These are phyloP conservation scores for Drosophila grimshawi DNA, from an alignment of 1,140 invertebrate species.

Conservation along the genomic window DNA sequence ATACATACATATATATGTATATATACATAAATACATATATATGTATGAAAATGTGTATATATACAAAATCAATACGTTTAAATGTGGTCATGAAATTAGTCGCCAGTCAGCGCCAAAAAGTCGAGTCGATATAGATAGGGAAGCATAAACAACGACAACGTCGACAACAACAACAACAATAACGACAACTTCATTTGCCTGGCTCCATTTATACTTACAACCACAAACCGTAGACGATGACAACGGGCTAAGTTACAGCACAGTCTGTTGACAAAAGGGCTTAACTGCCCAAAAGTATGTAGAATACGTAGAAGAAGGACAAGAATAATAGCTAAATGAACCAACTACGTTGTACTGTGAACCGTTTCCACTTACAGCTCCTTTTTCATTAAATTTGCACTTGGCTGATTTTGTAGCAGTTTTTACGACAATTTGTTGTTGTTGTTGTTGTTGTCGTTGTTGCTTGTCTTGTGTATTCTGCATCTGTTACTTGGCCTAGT, in stretches of 20 bases:
- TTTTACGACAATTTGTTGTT: slow-evolving; percentile 22
- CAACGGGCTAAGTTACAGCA: slow-evolving; percentile 40
- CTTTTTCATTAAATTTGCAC: slow-evolving; percentile 61
- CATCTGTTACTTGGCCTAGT: slow-evolving; percentile 27
- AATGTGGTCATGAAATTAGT: slow-evolving; percentile 79
- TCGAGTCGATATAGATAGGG: slow-evolving; percentile 38
- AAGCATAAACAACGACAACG: slow-evolving; percentile 12
- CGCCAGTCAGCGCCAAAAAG: slow-evolving; percentile 73
- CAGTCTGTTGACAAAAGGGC: slow-evolving; percentile 68
- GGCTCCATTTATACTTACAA: slow-evolving; percentile 17
- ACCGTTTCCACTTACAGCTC: slow-evolving; percentile 52
- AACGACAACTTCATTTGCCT: slow-evolving; percentile 39
- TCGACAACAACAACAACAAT: slow-evolving; percentile 35
- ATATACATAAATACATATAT: slow-evolving; percentile 14
- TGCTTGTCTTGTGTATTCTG: slow-evolving; percentile 23
- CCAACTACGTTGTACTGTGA: slow-evolving; percentile 4
- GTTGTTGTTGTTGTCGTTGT: slow-evolving; percentile 23
- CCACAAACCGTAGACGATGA: slow-evolving; percentile 37
- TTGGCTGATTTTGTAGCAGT: slow-evolving; percentile 51
- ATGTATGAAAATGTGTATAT: not conserved
- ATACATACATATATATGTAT: slow-evolving; percentile 9
- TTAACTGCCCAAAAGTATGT: slow-evolving; percentile 64
- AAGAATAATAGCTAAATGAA: slow-evolving; percentile 18
- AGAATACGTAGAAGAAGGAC: not conserved
- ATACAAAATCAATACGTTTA: slow-evolving; percentile 72